Evolutionary conservation across 2,113 vertebrate species (phyloP).

Genomic region (Lycocorax pyrrhopterus): DNA sequence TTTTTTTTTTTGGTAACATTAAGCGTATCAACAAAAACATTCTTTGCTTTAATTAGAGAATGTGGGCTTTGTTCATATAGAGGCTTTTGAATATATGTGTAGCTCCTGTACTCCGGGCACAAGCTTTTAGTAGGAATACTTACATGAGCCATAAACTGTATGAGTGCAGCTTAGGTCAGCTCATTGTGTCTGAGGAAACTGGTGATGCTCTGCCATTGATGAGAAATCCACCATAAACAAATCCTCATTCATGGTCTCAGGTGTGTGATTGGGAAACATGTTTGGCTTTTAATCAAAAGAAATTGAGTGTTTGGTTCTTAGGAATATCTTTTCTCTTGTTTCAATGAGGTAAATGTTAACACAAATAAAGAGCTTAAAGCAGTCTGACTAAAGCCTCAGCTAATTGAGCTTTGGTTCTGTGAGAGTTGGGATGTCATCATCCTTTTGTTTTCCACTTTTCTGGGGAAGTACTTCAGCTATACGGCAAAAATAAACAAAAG

Average conservation of each 20-base stretch:
- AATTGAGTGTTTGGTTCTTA: neutral
- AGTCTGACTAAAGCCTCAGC: neutral
- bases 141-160: neutral
- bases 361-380: neutral
- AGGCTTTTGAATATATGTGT: neutral
- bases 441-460: neutral
- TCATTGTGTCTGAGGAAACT: neutral
- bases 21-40: neutral
- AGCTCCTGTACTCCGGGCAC: neutral
- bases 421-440: neutral
- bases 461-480: neutral
- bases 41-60: neutral
- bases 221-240: neutral
- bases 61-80: neutral
- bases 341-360: neutral
- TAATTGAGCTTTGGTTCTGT: neutral
- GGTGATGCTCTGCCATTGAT: neutral
- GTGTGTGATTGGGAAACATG: neutral
- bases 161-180: neutral
- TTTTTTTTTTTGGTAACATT: neutral
- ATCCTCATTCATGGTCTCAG: neutral
- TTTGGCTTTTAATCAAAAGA: constrained; percentile 15
- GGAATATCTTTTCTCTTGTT: neutral
- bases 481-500: neutral
- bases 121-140: neutral